Percentiles rank a stretch among this genome's conserved stretches.
Conservation (phyloP, 2,113 vertebrate genomes). For the Halcyon senegalensis region DNA sequence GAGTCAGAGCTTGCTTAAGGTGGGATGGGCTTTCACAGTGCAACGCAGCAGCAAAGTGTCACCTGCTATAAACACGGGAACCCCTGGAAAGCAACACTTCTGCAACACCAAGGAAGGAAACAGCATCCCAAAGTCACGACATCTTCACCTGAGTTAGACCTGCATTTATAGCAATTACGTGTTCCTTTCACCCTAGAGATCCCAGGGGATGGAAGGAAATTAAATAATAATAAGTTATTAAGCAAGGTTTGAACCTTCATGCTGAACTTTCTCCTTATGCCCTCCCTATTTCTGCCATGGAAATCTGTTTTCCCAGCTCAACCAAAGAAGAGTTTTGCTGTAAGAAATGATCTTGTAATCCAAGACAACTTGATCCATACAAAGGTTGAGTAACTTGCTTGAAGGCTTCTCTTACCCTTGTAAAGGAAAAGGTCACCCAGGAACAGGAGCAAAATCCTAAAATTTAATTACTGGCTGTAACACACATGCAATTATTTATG, state of each 20-base stretch:
- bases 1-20: not conserved
- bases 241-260: not conserved
- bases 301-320: not conserved
- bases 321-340: not conserved
- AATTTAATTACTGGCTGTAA: constrained; percentile 51
- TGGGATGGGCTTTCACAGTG: not conserved
- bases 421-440: not conserved
- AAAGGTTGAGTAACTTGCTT: constrained; percentile 3
- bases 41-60: not conserved
- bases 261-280: constrained; percentile 4
- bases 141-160: not conserved
- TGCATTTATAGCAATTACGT: not conserved
- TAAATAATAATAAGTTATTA: constrained; percentile 1
- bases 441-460: constrained; percentile 23
- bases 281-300: not conserved
- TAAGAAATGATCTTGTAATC: constrained; percentile 11
- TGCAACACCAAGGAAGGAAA: not conserved
- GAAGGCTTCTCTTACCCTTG: not conserved
- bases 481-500: constrained; percentile 58
- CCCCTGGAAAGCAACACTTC: not conserved
- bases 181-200: not conserved
- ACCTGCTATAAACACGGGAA: not conserved
- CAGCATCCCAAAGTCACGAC: not conserved
- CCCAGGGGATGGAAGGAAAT: not conserved
- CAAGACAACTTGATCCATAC: constrained; percentile 26